phyloP scores from a whole-genome alignment of 2,888 invertebrate species.

The Ptilodon capucinus region DNA sequence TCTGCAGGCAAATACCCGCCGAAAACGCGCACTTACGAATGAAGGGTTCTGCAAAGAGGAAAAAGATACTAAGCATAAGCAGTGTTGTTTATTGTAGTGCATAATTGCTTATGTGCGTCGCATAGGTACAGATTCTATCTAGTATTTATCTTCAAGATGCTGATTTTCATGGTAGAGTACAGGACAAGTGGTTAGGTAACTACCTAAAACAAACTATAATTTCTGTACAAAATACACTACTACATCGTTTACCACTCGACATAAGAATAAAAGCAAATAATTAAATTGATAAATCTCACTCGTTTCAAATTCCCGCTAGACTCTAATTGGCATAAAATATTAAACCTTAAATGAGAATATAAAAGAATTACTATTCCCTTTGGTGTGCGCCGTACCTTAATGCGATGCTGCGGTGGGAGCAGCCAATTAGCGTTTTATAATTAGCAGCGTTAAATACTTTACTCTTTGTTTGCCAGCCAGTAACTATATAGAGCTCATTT shows the following conservation, averaged over 20 bases:
- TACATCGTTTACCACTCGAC: too few relatives aligned
- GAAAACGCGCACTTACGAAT: conserved; percentile 25
- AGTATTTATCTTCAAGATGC: too few relatives aligned
- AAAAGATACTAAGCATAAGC: too few relatives aligned
- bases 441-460: conserved; percentile 33
- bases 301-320: conserved; percentile 5
- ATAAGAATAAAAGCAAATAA: too few relatives aligned
- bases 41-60: conserved; percentile 16
- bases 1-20: conserved; percentile 42
- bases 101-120: too few relatives aligned
- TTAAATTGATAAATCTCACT: neutral
- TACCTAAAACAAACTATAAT: too few relatives aligned
- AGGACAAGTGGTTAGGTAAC: too few relatives aligned
- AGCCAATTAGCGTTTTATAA: conserved; percentile 45
- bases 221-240: too few relatives aligned
- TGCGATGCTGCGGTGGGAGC: conserved; percentile 28
- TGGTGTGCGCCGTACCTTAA: conserved; percentile 26
- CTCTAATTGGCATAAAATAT: neutral
- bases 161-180: too few relatives aligned
- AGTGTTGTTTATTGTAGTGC: too few relatives aligned
- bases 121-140: too few relatives aligned
- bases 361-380: conserved; percentile 31
- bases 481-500: conserved; percentile 9
- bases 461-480: conserved; percentile 21
- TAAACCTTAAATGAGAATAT: conserved; percentile 13